A percentile compares a stretch with the other conserved stretches of the same genome.
Conservation (phyloP, 2,797 vertebrate species). For the Staurois parvus region DNA sequence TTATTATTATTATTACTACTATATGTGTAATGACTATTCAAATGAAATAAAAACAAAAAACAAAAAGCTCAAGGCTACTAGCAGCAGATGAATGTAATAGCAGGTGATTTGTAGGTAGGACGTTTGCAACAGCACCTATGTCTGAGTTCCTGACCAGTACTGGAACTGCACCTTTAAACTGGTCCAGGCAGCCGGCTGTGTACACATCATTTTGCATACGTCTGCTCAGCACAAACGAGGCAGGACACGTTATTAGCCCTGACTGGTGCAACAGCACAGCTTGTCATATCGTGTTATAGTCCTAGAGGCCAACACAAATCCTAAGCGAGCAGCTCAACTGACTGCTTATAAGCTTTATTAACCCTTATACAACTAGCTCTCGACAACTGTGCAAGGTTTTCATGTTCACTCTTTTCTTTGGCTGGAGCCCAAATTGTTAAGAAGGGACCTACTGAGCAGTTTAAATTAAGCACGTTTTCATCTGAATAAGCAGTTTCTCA, state of each 20-base stretch:
- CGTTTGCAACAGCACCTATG: neutral
- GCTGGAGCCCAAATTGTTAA: neutral
- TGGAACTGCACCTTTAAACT: constrained; percentile 51
- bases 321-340: constrained; percentile 58
- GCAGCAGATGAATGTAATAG: neutral
- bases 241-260: constrained; percentile 70
- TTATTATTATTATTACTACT: too few species aligned
- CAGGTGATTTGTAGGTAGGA: neutral
- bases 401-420: neutral
- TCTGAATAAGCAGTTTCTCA: neutral
- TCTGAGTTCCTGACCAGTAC: neutral
- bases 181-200: constrained; percentile 57
- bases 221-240: constrained; percentile 61
- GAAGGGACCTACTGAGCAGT: neutral
- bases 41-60: too few species aligned
- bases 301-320: constrained; percentile 61
- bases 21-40: too few species aligned
- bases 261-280: constrained; percentile 79
- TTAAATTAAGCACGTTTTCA: neutral
- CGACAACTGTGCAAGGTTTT: neutral
- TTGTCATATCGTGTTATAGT: constrained; percentile 72
- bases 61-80: neutral
- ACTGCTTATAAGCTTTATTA: constrained; percentile 50
- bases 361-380: constrained; percentile 32
- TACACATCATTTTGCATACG: constrained; percentile 63